A percentile compares a stretch with the other conserved stretches of the same genome.
These are phyloP conservation scores for Chroicocephalus ridibundus DNA, from an alignment of 2,113 vertebrate species.

Conservation along the genomic window DNA sequence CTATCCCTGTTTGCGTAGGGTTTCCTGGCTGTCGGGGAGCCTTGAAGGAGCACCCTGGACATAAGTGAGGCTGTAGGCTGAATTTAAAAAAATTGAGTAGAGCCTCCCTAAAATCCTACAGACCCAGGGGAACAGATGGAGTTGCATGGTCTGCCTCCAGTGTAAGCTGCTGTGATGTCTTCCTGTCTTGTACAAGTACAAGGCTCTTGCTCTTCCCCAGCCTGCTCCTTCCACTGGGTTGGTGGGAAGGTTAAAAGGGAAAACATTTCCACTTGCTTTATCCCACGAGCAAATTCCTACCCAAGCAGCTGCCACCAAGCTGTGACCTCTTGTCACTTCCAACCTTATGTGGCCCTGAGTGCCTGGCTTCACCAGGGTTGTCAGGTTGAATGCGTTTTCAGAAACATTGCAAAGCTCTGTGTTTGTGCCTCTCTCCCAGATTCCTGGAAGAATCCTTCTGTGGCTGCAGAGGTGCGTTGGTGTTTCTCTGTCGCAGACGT, in stretches of 20 bases:
- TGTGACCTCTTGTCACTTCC: neutral
- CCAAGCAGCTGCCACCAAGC: neutral
- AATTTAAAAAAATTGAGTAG: neutral
- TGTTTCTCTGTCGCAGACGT: neutral
- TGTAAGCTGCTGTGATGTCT: neutral
- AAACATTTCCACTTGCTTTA: neutral
- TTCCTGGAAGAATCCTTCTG: neutral
- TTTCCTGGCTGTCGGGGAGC: neutral
- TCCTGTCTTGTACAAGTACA: neutral
- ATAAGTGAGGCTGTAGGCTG: neutral
- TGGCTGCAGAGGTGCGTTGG: rapidly evolving
- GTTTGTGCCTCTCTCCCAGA: neutral
- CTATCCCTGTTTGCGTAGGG: neutral
- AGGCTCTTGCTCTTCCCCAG: neutral
- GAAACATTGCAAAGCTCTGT: neutral
- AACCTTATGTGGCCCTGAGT: neutral
- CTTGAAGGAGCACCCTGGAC: neutral
- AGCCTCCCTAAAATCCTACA: rapidly evolving
- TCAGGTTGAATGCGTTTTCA: neutral
- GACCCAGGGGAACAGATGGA: neutral
- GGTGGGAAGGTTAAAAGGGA: neutral
- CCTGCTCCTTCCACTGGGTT: neutral
- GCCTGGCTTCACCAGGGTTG: neutral
- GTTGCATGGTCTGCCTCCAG: neutral
- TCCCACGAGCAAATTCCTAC: neutral